Percentiles rank a stretch among this genome's conserved stretches.
Conservation (phyloP, 2,797 vertebrate genomes). For the Spea hammondii region DNA sequence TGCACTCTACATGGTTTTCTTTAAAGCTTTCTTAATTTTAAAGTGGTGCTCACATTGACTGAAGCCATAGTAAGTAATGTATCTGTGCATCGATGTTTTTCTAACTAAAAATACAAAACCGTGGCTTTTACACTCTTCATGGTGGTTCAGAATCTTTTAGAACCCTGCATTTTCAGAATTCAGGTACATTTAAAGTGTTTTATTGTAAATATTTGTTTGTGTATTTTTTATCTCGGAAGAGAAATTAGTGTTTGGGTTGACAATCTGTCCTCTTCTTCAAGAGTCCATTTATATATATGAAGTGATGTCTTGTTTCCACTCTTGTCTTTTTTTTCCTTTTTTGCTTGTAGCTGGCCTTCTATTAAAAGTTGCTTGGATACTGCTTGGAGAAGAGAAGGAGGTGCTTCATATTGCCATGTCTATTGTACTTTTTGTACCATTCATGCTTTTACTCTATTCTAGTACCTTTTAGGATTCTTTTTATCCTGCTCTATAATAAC, state of each 20-base stretch:
- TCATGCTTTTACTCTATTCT: constrained; percentile 64
- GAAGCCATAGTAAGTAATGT: too few relatives aligned
- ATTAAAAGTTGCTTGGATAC: constrained; percentile 98
- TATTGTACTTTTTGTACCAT: constrained; percentile 72
- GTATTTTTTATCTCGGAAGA: constrained; percentile 19
- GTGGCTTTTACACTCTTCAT: not conserved
- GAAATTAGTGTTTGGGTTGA: constrained; percentile 62
- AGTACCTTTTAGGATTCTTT: constrained; percentile 64
- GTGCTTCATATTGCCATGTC: constrained; percentile 71
- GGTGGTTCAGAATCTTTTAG: not conserved
- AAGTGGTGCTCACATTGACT: too few relatives aligned
- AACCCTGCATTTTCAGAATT: not conserved
- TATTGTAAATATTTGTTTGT: constrained; percentile 37
- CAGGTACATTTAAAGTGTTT: constrained; percentile 57
- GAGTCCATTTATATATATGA: constrained; percentile 69
- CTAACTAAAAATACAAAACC: not conserved
- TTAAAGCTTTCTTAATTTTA: too few relatives aligned
- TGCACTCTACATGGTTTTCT: too few relatives aligned
- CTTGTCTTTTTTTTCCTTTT: constrained; percentile 61
- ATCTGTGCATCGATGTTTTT: too few relatives aligned
- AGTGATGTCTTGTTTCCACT: constrained; percentile 71
- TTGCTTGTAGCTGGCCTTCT: constrained; percentile 85
- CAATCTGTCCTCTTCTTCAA: constrained; percentile 62
- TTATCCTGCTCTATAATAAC: constrained; percentile 59
- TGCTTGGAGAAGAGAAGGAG: constrained; percentile 75